Base-by-base conservation (phyloP, 2,113 vertebrate genomes). In the Noturus placidus region DNA sequence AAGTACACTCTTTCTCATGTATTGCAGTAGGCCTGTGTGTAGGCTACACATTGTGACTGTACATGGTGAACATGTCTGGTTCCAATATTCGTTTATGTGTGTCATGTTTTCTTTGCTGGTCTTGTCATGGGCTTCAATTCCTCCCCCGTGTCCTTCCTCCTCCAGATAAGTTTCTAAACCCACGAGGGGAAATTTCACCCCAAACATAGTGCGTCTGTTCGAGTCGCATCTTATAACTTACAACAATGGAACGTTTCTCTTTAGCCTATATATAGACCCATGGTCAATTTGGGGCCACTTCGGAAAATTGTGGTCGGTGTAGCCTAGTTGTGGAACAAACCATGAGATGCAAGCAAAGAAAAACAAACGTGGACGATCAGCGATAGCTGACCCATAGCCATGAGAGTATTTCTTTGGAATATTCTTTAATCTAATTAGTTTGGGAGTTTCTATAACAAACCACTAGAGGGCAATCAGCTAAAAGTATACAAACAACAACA, bases 161-260 rank as follows among this genome's bases (percentile, higher is more conserved):
- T 87, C 88, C 88, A 86, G 76, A 85, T 85, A 89, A 89, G 90
- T 93, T 92, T 92, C 92, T 92, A 94, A 93, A 92, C 95, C 95
- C 94, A 95, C 95, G 72, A n/a, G 92, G 95, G 95, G 93, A 94
- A 85, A 85, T 93, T 95, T 96, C 91, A 93, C 92, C 90, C 89
- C 61, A 78, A 91, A 89, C 85, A 88, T 22, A 80, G 30, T 84
- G 38, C 83, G 61, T 86, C 77, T 88, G n/a, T 80, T 86, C 61
- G 82, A 63, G 63, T 72, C 70, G 88, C 85, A 90, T 88, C 83
- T 89, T 87, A 42, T 79, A 87, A 88, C 87, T 88, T 87, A 90
- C 38, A 88, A 90, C 69, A 87, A 81, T 82, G 92, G 92, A 92
- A 92, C 63, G 38, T 81, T 69, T 77, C 76, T 81, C 86, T 91